These are phyloP conservation scores for Zaprionus camerounensis DNA, from an alignment of 1,140 invertebrate species.

Conservation along the genomic window DNA sequence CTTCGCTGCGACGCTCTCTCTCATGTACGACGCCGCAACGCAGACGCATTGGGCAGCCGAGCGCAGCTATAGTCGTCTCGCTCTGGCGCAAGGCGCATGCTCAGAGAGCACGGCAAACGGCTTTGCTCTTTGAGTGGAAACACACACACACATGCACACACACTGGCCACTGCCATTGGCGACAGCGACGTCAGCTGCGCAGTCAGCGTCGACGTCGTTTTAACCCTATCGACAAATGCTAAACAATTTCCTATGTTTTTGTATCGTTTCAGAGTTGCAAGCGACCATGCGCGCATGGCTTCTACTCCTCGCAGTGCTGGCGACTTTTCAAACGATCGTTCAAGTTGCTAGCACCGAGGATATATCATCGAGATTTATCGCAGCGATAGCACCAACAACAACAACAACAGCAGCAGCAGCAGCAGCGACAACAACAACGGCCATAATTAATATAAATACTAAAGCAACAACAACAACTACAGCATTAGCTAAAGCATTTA, in stretches of 20 bases:
- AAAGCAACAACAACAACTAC: conserved; percentile 41
- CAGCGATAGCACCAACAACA: conserved; percentile 71
- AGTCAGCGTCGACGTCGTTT: conserved; percentile 4
- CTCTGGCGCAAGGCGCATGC: conserved; percentile 55
- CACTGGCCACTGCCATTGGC: conserved; percentile 7
- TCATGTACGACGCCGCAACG: conserved; percentile 1
- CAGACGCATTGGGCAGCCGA: conserved; percentile 31
- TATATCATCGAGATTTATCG: conserved; percentile 81
- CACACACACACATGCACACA: background rate
- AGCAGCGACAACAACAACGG: conserved; percentile 17
- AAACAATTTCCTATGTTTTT: conserved; percentile 79
- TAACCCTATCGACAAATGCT: conserved; percentile 78
- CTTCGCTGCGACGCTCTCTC: background rate
- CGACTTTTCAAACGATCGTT: conserved; percentile 84
- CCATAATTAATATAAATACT: conserved; percentile 22
- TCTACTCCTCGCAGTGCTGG: conserved; percentile 85
- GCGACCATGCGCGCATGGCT: conserved; percentile 85
- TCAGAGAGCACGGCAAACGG: conserved; percentile 37
- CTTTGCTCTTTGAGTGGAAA: conserved; percentile 32
- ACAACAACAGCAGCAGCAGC: conserved; percentile 40
- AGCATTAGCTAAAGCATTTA: conserved; percentile 75
- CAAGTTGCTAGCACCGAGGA: conserved; percentile 84
- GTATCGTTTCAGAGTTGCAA: conserved; percentile 85
- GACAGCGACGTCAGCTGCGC: no score
- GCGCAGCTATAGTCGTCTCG: conserved; percentile 51